Evolutionary conservation across 2,797 vertebrate genomes (phyloP).

Genomic region (Ptychobarbus kaznakovi): DNA sequence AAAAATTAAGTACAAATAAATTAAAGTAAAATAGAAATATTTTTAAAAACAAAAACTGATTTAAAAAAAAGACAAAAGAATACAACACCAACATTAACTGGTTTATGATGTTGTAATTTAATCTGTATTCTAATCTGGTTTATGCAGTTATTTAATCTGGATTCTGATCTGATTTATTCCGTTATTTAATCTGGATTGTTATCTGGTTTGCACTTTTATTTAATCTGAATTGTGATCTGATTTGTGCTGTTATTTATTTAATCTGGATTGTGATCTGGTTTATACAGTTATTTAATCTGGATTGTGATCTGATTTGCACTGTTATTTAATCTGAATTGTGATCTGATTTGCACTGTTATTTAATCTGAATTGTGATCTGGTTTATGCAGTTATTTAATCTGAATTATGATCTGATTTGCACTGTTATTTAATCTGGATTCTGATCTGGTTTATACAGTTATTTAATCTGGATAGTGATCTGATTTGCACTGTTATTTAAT

Average conservation of each 20-base stretch:
- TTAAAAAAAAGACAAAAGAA: background rate
- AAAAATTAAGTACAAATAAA: too few species aligned
- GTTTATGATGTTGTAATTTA: background rate
- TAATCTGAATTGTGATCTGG: accelerated
- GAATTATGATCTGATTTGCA: accelerated
- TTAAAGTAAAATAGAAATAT: background rate
- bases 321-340: background rate
- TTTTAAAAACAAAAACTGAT: background rate
- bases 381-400: background rate
- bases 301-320: background rate
- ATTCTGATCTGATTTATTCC: background rate
- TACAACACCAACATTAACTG: background rate
- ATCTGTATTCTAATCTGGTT: background rate
- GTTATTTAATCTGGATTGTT: background rate
- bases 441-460: background rate
- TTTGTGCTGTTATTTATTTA: background rate
- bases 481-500: background rate
- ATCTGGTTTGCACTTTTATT: background rate
- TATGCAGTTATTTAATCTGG: background rate
- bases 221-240: background rate
- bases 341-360: background rate
- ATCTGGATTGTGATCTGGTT: background rate
- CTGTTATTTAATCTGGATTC: background rate
- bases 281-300: background rate
- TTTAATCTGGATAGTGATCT: background rate